Base-by-base conservation (phyloP, 2,888 invertebrate genomes). In the Eugnorisma glareosa region DNA sequence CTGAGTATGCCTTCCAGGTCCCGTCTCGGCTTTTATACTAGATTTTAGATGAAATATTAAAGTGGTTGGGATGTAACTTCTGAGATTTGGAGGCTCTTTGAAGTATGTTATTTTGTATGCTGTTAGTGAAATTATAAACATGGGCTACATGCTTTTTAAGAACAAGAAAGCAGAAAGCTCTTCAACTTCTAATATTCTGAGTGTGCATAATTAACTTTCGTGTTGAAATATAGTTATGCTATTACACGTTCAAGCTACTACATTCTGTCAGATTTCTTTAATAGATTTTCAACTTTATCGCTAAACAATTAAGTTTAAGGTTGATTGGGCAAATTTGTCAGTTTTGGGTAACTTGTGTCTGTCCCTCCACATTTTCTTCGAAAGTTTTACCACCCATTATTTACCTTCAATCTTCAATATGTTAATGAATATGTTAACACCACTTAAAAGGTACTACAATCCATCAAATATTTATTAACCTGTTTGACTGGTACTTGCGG, bases 381-480 rank as follows among this genome's bases (percentile, higher is more conserved):
- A 74, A 74, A 81, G 67, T 57, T 70, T 73, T 31, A 68, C 59
- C 82, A 67, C 15, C 57, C n/a, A 77, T 67, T 74, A 77, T 66
- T 71, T 83, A 74, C 63, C 54, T 83, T 31, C n/a, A 40, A 59
- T 54, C 61, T 66, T 57, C 54, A 59, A 40, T 68, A 67, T 78
- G 72, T 67, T 71, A 82, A 84, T 78, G 67, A 84, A 73, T 64
- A 70, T 75, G 72, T 79, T 82, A 85, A 75, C 74, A 73, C 69
- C 73, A 85, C 79, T 85, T 82, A 70, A 71, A 70, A 73, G 69
- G 45, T 75, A 45, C 85, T 59, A 54, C 73, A 54, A 67, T 84
- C 75, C 82, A 85, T 82, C 73, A 75, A 85, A 73, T 85, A 79
- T 83, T 79, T 75, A 81, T 74, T 51, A 78, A 81, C 84, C 15